Evolutionary conservation across 2,113 vertebrate genomes (phyloP).

Genomic region (Campylorhamphus procurvoides): DNA sequence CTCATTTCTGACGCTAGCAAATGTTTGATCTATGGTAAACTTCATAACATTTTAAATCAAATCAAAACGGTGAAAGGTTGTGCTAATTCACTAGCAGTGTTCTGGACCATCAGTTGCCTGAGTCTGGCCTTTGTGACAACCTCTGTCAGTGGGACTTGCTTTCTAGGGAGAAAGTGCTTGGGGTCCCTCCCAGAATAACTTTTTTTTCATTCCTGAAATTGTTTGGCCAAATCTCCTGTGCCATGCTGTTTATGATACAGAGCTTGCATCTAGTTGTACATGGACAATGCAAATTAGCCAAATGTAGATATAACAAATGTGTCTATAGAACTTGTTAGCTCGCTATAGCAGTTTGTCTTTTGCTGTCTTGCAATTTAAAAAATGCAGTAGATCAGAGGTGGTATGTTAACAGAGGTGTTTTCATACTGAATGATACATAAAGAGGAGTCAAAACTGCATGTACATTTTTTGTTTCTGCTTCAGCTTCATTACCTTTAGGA

Average conservation of each 20-base stretch:
- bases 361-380: not conserved
- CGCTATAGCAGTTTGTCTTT: not conserved
- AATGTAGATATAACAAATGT: not conserved
- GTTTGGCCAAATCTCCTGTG: not conserved
- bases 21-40: slow-evolving; percentile 10
- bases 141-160: not conserved
- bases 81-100: not conserved
- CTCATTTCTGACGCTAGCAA: not conserved
- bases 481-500: not conserved
- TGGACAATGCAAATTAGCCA: not conserved
- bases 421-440: not conserved
- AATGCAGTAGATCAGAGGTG: not conserved
- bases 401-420: not conserved
- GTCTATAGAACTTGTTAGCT: not conserved
- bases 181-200: not conserved
- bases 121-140: not conserved
- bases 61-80: not conserved
- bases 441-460: not conserved
- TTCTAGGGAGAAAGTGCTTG: not conserved
- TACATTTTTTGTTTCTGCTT: not conserved
- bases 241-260: not conserved
- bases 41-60: not conserved
- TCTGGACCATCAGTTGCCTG: not conserved
- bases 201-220: not conserved
- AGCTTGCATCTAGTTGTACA: not conserved